Base-by-base conservation (phyloP, 2,113 vertebrate genomes). In the Sceloporus undulatus region DNA sequence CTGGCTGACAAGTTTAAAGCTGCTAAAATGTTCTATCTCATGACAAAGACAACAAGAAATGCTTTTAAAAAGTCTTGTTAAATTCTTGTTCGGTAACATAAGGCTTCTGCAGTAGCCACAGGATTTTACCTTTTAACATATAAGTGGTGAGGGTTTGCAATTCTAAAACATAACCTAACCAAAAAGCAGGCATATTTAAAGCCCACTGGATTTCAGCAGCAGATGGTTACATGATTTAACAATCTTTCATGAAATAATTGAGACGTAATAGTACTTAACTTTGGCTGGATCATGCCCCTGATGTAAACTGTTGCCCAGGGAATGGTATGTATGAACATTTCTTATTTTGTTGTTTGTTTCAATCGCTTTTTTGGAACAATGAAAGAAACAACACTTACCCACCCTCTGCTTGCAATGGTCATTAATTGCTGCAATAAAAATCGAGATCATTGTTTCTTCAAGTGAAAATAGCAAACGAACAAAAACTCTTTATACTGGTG, bases 21-120 rank as follows among this genome's bases (percentile, higher is more conserved):
- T 89, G 40, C 23, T 86, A 42, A 87, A 19, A n/a, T 82, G 56
- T 76, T 65, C 85, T 86, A 87, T 40, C 85, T 93, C 59, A 18
- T 74, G 90, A 82, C 54, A 79, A 89, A 52, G n/a, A 59, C 16
- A 48, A 59, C 38, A 79, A 65, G 76, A 19, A 3, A 59, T n/a
- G 54, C 52, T 59, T 8, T 54, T 42, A 59, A 80, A 87, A 85
- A 11, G 27, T 25, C 71, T 21, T 8, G 29, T n/a, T 73, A 48
- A 48, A 48, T 48, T 48, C 42, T 5, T 48, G 4, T 48, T 48
- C 59, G 2, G 59, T 62, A 66, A 21, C 23, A 21, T 19, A 70
- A 27, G 25, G 9, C n/a, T 62, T 81, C 29, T 81, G 27, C 19
- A 62, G n/a, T 80, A n/a, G 21, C 18, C 62, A 27, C 10, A 23